These are phyloP conservation scores for Gnathonemus echidnorhynchus DNA, from an alignment of 2,113 vertebrate genomes.

Conservation along the genomic window DNA sequence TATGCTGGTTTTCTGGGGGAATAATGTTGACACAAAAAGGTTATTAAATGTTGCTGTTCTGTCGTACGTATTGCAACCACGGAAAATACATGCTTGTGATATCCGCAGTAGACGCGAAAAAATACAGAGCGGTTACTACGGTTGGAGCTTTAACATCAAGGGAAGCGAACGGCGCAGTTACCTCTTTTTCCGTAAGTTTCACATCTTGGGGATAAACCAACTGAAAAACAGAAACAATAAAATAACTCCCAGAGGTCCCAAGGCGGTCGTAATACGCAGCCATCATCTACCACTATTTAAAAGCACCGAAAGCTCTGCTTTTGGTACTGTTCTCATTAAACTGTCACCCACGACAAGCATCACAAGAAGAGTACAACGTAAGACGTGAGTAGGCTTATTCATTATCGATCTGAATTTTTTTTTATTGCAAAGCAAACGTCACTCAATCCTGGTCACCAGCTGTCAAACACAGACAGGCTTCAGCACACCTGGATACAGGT, in stretches of 20 bases:
- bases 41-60: neutral
- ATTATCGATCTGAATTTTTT: neutral
- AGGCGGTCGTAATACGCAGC: neutral
- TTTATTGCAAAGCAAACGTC: neutral
- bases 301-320: neutral
- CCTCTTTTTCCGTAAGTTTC: constrained; percentile 89
- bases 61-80: neutral
- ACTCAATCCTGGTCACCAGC: neutral
- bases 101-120: neutral
- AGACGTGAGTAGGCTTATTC: neutral
- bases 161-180: constrained; percentile 36
- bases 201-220: constrained; percentile 78
- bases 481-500: neutral
- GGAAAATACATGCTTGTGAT: neutral
- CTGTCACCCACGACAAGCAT: neutral
- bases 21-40: constrained; percentile 2
- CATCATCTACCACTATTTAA: neutral
- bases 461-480: neutral
- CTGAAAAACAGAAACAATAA: constrained; percentile 51
- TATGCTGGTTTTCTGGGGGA: constrained; percentile 83
- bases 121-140: neutral
- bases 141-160: neutral
- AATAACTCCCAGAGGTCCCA: neutral
- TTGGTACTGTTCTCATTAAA: neutral
- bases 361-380: neutral